Evolutionary conservation across 2,888 invertebrate species (phyloP).

Genomic region (Yponomeuta plumbellus): DNA sequence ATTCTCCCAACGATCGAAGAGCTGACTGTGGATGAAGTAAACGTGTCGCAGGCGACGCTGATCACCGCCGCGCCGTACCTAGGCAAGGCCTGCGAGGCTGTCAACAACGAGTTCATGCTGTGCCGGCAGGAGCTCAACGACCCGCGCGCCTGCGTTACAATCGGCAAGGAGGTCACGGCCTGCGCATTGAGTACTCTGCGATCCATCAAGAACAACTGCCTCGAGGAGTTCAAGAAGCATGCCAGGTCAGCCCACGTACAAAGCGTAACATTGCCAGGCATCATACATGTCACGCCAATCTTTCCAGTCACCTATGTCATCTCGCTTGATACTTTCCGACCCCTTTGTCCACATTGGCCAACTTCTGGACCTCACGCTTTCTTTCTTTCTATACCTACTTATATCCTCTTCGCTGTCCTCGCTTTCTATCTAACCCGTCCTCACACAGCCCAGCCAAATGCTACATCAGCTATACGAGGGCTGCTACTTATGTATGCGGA

Average conservation of each 20-base stretch:
- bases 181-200: slow-evolving; percentile 91
- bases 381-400: too few species aligned
- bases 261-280: slow-evolving; percentile 82
- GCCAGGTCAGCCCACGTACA: slow-evolving; percentile 83
- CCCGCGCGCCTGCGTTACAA: slow-evolving; percentile 87
- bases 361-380: too few species aligned
- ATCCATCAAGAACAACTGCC: slow-evolving; percentile 87
- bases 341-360: too few species aligned
- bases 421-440: too few species aligned
- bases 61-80: slow-evolving; percentile 92
- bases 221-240: slow-evolving; percentile 89
- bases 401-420: too few species aligned
- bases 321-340: too few species aligned
- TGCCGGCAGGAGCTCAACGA: slow-evolving; percentile 89
- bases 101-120: slow-evolving; percentile 96
- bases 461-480: too few species aligned
- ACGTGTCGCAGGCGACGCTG: slow-evolving; percentile 87
- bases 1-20: slow-evolving; percentile 87
- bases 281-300: slow-evolving; percentile 28
- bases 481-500: too few species aligned
- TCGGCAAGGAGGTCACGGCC: slow-evolving; percentile 91
- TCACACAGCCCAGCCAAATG: too few species aligned
- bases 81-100: slow-evolving; percentile 91
- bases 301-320: too few species aligned
- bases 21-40: slow-evolving; percentile 83